Evolutionary conservation across 1,140 invertebrate species (phyloP), one percentile per base, ranked within the genome.

Genomic region (Cryptotermes secundus): DNA sequence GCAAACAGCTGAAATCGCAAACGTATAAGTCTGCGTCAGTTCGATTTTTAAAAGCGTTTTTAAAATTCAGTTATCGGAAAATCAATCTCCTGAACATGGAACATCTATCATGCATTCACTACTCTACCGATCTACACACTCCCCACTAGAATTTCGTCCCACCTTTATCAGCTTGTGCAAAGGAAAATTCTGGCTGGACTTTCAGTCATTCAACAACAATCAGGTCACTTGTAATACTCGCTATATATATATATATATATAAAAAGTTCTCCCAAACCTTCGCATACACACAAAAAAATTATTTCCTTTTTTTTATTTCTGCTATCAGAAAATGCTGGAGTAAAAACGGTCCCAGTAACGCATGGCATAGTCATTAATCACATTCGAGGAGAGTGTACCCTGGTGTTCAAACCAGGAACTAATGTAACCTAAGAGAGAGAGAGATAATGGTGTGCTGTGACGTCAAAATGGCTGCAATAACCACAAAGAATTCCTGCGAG

Each of bases 341-440:
- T 72, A 31, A 72, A 72, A 72, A 72, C 26, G 59, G 59, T 1
- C 22, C 16, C 16, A 49, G 16, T n/a, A 72, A 31, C 31, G n/a
- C 10, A 14, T 6, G 6, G 26, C 7, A 7, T 6, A 1, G 2
- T 72, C 19, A 72, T 72, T 72, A 72, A 72, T 72, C 59, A 72
- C 59, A 14, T 72, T 31, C 31, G 59, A 72, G 59, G 59, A 72
- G 10, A 26, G 59, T 72, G 59, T 16, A 26, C 59, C 59, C 59
- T 72, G 26, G 59, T n/a, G 59, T n/a, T 72, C 59, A 72, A 72
- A 72, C 19, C 59, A 72, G 59, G n/a, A 72, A 72, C 59, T 72
- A 72, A 72, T 31, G 59, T 72, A 72, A 72, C 59, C 59, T 72
- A 72, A n/a, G 26, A 72, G 26, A 72, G 53, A 59, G 59, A 72